Evolutionary conservation across 2,888 invertebrate species (phyloP), one percentile per base, ranked within the genome.

Genomic region (Tanaodytes sp.): DNA sequence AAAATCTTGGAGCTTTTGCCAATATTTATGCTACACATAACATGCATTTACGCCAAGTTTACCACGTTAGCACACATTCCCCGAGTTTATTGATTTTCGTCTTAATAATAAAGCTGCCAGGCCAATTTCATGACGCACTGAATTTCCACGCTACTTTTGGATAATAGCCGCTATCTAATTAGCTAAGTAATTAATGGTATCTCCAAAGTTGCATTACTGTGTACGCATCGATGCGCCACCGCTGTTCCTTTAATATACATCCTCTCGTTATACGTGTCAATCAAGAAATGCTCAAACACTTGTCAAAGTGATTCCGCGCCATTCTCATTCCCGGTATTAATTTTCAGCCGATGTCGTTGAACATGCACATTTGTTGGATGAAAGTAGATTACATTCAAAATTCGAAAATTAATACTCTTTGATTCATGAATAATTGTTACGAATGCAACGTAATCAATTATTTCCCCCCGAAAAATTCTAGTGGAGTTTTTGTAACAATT

Each of bases 131-230:
- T 36, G 36, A 36, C 49, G 36, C 20, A 16, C 23, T 43, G 18
- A 33, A 45, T 23, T 48, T 40, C 37, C 43, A 9, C 36, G 31
- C 45, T 42, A 23, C 19, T 15, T 39, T 23, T 27, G 51, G 27
- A 51, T 51, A 51, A 61, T 45, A 49, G 61, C 2, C 51, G 43
- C 43, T 43, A 51, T 51, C 45, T 61, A 61, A 61, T 61, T 61
- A 61, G 51, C 40, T 51, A 45, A 61, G 61, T 59, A 49, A 49
- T 59, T 42, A 40, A 40, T 40, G 42, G 31, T 49, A 33, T 58
- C 42, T 59, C 49, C 31, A 43, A 42, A 49, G 59, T 49, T 33
- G 30, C 20, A 40, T 20, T 48, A 19, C 23, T 4, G 23, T 23
- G 8, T 5, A 14, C 18, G 40, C 31, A 48, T 36, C 19, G 20